phyloP scores from a whole-genome alignment of 2,888 invertebrate species.

The Stenolophus ochropezus region DNA sequence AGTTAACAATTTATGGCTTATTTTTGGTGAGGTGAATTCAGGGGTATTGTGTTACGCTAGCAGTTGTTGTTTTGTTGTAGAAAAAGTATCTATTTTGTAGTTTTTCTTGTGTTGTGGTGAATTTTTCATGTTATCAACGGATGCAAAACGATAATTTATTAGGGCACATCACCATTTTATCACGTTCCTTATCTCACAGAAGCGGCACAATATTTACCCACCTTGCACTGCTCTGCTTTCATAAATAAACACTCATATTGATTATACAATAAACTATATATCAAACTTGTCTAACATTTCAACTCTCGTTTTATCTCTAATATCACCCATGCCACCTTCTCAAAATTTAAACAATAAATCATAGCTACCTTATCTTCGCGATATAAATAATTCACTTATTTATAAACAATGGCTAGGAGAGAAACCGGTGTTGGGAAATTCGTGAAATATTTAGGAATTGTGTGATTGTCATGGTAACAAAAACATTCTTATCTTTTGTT shows the following conservation, averaged over 20 bases:
- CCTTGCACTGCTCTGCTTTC: background rate
- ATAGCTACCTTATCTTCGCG: background rate
- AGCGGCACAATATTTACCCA: background rate
- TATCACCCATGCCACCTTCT: background rate
- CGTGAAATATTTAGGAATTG: background rate
- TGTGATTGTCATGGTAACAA: background rate
- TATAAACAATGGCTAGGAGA: background rate
- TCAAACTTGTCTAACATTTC: background rate
- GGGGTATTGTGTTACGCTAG: too few relatives aligned
- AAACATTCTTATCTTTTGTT: background rate
- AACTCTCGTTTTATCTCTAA: background rate
- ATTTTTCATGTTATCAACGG: background rate
- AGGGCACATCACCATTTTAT: background rate
- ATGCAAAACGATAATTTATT: background rate
- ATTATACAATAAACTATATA: slow-evolving; percentile 1
- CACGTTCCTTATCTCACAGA: background rate
- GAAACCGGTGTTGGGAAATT: background rate
- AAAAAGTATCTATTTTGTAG: too few relatives aligned
- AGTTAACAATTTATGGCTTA: too few relatives aligned
- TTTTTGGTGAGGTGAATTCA: too few relatives aligned
- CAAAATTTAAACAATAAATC: slow-evolving; percentile 8
- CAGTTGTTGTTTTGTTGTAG: too few relatives aligned
- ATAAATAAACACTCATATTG: slow-evolving; percentile 5
- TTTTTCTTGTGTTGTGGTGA: background rate
- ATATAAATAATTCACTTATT: background rate